These are phyloP conservation scores for Colaptes auratus DNA, from an alignment of 2,113 vertebrate genomes.

Conservation along the genomic window DNA sequence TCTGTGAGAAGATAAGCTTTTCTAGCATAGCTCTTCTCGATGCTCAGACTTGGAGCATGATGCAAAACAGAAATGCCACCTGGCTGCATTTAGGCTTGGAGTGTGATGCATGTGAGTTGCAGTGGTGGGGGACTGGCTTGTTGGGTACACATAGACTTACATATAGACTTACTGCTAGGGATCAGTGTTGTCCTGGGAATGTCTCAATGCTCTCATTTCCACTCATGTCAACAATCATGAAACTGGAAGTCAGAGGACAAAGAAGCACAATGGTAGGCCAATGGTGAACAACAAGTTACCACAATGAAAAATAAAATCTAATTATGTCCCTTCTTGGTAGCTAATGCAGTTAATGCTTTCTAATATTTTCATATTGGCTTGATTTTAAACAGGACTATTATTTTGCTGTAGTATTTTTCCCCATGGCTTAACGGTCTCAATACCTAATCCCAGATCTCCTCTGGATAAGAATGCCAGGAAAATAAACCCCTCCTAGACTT, in stretches of 20 bases:
- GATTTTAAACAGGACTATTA: background rate
- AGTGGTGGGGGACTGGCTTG: background rate
- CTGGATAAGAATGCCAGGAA: background rate
- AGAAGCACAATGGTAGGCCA: background rate
- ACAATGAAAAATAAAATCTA: background rate
- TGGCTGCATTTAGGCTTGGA: background rate
- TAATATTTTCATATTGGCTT: background rate
- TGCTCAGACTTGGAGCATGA: background rate
- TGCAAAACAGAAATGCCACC: background rate
- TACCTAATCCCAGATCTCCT: background rate
- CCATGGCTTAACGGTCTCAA: background rate
- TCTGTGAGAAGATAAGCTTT: background rate
- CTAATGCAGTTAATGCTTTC: background rate
- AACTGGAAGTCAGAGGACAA: background rate
- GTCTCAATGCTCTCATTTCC: background rate
- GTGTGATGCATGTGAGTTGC: background rate
- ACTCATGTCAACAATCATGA: rapidly evolving
- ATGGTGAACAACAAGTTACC: rapidly evolving
- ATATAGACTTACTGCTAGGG: rapidly evolving
- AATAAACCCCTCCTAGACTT: background rate
- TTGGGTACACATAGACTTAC: rapidly evolving
- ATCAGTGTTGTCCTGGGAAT: background rate
- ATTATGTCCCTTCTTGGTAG: background rate
- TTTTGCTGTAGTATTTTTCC: background rate
- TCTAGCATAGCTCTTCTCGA: background rate